Evolutionary conservation across 2,797 vertebrate genomes (phyloP).

Genomic region (Silurus lanzhouensis): DNA sequence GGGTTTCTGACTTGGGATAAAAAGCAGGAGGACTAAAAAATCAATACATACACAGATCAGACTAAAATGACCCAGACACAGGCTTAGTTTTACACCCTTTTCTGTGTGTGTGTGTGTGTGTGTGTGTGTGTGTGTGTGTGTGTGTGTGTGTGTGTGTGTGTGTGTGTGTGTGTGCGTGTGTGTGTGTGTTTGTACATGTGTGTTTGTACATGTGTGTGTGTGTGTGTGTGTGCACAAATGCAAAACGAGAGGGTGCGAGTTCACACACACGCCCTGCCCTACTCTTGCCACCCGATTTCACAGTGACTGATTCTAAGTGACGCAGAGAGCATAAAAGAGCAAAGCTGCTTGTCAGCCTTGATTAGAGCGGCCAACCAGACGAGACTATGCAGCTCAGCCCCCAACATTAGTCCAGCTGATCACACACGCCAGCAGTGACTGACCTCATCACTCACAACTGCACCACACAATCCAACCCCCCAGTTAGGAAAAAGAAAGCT

Average conservation of each 20-base stretch:
- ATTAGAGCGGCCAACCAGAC: constrained; percentile 87
- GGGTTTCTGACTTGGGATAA: constrained; percentile 63
- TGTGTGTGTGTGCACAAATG: constrained; percentile 23
- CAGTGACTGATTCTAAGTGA: constrained; percentile 90
- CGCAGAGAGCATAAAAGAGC: constrained; percentile 92
- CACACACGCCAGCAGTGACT: constrained; percentile 75
- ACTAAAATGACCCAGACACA: constrained; percentile 70
- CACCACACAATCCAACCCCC: constrained; percentile 32
- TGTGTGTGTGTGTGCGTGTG: constrained; percentile 23
- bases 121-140: constrained; percentile 46
- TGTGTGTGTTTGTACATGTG: constrained; percentile 41
- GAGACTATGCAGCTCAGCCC: constrained; percentile 86
- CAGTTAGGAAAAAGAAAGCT: constrained; percentile 24
- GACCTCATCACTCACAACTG: constrained; percentile 68
- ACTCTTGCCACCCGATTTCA: constrained; percentile 89
- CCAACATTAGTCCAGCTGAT: constrained; percentile 87
- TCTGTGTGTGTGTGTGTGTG: constrained; percentile 32
- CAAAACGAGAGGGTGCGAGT: constrained; percentile 68
- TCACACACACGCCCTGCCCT: constrained; percentile 78
- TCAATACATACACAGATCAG: constrained; percentile 77
- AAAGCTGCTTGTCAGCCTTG: constrained; percentile 91
- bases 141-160: constrained; percentile 29
- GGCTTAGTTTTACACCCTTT: constrained; percentile 46
- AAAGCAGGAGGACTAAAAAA: constrained; percentile 69
- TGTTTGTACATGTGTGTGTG: constrained; percentile 45